A percentile compares a stretch with the other conserved stretches of the same genome.
Evolutionary conservation across 2,888 invertebrate species (phyloP).

Genomic region (Pheosia gnoma): DNA sequence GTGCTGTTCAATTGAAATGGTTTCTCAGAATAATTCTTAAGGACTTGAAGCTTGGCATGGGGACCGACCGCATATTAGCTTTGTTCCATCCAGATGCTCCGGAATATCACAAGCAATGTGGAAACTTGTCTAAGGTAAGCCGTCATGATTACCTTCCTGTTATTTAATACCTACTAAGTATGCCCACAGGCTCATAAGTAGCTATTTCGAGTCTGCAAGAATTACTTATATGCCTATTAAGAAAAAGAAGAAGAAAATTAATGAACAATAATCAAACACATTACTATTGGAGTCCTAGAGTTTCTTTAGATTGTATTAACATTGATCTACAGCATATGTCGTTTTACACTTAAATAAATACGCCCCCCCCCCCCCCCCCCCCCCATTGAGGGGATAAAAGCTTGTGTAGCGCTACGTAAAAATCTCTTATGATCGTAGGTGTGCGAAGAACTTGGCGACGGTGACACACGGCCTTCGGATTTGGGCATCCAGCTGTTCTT

Average conservation of each 20-base stretch:
- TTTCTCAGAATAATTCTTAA: constrained; percentile 94
- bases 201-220: too few relatives aligned
- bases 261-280: too few relatives aligned
- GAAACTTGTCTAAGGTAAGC: constrained; percentile 87
- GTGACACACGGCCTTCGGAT: constrained; percentile 85
- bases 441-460: constrained; percentile 87
- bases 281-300: too few relatives aligned
- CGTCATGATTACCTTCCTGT: too few relatives aligned
- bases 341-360: too few relatives aligned
- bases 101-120: constrained; percentile 88
- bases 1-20: constrained; percentile 94
- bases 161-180: too few relatives aligned
- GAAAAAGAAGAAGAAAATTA: too few relatives aligned
- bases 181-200: neutral
- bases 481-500: constrained; percentile 89
- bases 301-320: too few relatives aligned
- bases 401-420: neutral
- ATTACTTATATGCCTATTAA: too few relatives aligned
- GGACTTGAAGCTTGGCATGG: constrained; percentile 90
- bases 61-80: constrained; percentile 87
- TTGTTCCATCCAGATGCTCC: constrained; percentile 92
- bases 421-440: constrained; percentile 72
- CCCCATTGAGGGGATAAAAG: too few relatives aligned
- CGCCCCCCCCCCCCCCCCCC: too few relatives aligned
- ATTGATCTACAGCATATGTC: too few relatives aligned